A percentile compares a stretch with the other conserved stretches of the same genome.
Conservation (phyloP, 2,888 invertebrate species). For the Amiota minor region DNA sequence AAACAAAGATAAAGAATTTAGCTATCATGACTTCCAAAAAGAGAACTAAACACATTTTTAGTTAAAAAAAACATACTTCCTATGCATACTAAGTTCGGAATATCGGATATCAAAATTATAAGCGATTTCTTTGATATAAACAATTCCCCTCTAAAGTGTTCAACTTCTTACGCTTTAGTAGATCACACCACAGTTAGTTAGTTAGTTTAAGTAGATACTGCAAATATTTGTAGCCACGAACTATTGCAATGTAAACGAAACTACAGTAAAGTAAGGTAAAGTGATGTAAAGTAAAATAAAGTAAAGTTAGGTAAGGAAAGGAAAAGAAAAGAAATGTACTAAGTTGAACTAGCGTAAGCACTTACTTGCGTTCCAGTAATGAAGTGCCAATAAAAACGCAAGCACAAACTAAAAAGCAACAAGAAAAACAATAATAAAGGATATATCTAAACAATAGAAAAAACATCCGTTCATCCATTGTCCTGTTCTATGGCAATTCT, state of each 20-base stretch:
- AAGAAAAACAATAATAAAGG: conserved; percentile 3
- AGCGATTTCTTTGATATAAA: no score
- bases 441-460: background rate
- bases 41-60: no score
- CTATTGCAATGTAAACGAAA: background rate
- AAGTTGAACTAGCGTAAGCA: conserved; percentile 6
- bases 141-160: no score
- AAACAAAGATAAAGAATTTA: no score
- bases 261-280: background rate
- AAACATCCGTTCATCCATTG: background rate
- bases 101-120: no score
- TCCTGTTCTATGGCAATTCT: background rate
- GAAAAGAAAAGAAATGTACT: background rate
- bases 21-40: no score
- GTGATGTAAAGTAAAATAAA: background rate
- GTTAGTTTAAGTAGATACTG: background rate
- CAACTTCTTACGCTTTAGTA: no score
- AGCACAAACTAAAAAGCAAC: conserved; percentile 5
- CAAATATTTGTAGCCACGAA: background rate
- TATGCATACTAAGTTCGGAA: no score
- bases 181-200: no score
- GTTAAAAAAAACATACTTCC: no score
- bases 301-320: background rate
- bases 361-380: conserved; percentile 16
- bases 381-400: conserved; percentile 25